Evolutionary conservation across 2,797 vertebrate genomes (phyloP), one percentile per base, ranked within the genome.

Genomic region (Thaleichthys pacificus): DNA sequence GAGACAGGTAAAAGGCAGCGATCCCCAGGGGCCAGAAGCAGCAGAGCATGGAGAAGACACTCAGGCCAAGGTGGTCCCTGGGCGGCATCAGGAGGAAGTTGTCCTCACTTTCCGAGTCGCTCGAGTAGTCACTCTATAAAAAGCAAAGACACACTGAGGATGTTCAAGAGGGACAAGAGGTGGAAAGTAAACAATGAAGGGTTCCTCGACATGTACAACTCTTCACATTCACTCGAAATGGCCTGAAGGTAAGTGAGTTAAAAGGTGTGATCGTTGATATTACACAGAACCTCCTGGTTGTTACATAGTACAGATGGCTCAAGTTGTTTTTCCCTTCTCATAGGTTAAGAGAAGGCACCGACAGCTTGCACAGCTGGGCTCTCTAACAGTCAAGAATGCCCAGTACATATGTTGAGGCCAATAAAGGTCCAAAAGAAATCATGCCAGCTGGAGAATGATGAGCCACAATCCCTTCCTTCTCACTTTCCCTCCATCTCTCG

Each of bases 11-110:
- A 89, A 97, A 97, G 77, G 97, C 97, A 0, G 96, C 96, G 1
- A 98, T 96, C 78, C 97, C 97, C 73, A 98, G 83, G 0, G 97
- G 97, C 95, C 96, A 98, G 93, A 98, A 98, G 88, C 97, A 98
- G 90, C 96, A 98, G 80, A 98, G 93, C 97, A 98, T 98, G 87
- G 97, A 97, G 91, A 98, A 98, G 76, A 98, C 95, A 21, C 95
- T 97, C 86, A 98, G 96, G 69, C 96, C 95, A 32, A 98, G 92
- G 76, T 98, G 97, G 75, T 97, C 96, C 85, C 95, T 89, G 0
- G 96, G 97, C 1, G 97, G 96, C 93, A 96, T 95, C 94, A 96
- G 91, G 65, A 98, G 92, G 88, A 98, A 98, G 87, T 95, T 91
- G 85, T 98, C 97, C 86, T 98, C 97, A 0, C 96, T 97, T 81